Evolutionary conservation across 2,797 vertebrate species (phyloP).

Genomic region (Pygocentrus nattereri): DNA sequence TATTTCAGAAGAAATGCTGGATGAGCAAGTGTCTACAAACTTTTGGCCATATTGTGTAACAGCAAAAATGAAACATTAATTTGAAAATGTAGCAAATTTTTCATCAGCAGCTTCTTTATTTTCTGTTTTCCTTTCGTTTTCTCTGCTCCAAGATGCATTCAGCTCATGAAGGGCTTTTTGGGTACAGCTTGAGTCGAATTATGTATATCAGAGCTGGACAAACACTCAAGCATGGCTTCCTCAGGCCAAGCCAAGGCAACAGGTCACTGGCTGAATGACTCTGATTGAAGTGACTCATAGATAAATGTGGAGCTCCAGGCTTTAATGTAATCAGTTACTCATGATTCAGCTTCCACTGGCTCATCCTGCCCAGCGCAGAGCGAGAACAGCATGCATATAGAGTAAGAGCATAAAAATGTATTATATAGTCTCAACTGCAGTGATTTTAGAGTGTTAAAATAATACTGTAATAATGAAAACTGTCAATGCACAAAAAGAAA

Average conservation of each 20-base stretch:
- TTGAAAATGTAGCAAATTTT: too few species aligned
- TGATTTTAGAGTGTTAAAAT: too few species aligned
- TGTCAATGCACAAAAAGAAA: too few species aligned
- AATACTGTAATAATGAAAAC: too few species aligned
- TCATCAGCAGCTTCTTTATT: too few species aligned
- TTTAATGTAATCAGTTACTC: background rate
- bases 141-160: too few species aligned
- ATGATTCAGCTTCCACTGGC: background rate
- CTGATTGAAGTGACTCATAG: background rate
- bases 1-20: too few species aligned
- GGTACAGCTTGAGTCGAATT: background rate
- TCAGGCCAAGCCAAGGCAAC: background rate
- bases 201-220: background rate
- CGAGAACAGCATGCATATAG: background rate
- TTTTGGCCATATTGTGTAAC: too few species aligned
- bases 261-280: background rate
- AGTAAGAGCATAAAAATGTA: background rate
- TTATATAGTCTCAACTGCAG: too few species aligned
- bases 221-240: background rate
- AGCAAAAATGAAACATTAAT: too few species aligned
- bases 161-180: background rate
- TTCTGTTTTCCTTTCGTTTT: too few species aligned
- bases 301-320: constrained; percentile 1
- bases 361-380: background rate
- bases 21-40: too few species aligned